Base-by-base conservation (phyloP, 2,797 vertebrate genomes). In the Hydrolagus colliei region DNA sequence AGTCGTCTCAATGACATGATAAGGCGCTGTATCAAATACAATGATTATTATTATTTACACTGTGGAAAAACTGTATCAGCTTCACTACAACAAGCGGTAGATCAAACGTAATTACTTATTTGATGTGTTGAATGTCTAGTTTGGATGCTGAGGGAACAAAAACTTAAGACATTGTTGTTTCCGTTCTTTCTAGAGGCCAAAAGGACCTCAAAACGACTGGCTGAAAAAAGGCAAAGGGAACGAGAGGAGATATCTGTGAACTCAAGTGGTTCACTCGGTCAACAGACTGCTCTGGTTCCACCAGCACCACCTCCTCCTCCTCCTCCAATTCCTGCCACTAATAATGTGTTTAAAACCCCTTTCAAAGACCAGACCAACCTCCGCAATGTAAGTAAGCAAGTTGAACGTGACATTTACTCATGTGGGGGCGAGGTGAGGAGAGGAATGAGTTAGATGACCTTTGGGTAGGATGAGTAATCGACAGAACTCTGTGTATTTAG, bases 81-180 rank as follows among this genome's bases (percentile, higher is more conserved):
- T 77, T 87, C 88, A 86, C 86, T 89, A 84, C 86, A 71, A 87
- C 89, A 87, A 22, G 12, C 2, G 87, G 86, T 85, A 59, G 87
- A 87, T 86, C 88, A 86, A 86, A 87, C 89, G 87, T 89, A 88
- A 79, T 65, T 86, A 85, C 75, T 74, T 84, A 84, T 77, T 72
- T 52, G 41, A 52, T 52, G 41, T 52, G 41, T 52, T 52, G 41
- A 52, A 52, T 52, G 41, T 52, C 41, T 52, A 0, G 87, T 87
- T 87, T 71, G 71, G 71, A 88, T 75, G 22, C 86, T 61, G 86
- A 9, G 87, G 71, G 87, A 41, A 77, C 71, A 22, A 68, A 87
- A 80, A 86, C 86, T 87, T 86, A 61, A 59, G 92, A 89, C 61
- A 71, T 71, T 72, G 41, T 14, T 7, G 59, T 73, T 20, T 73